Evolutionary conservation across 2,888 invertebrate species (phyloP).

Genomic region (Pristionchus fissidentatus): DNA sequence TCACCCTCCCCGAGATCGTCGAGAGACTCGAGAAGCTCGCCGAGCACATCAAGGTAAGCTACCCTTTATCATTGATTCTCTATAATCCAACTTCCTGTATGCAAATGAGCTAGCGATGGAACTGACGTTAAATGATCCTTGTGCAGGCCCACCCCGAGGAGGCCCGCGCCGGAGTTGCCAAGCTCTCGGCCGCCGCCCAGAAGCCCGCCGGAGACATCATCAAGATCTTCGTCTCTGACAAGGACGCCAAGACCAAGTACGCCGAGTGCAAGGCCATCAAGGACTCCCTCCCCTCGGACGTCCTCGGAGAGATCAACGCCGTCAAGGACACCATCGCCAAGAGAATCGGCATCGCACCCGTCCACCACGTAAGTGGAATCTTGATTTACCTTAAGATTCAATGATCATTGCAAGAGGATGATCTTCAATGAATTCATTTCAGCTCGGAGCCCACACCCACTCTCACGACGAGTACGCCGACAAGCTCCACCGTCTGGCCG

Average conservation of each 20-base stretch:
- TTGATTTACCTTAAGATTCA: too few relatives aligned
- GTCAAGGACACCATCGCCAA: constrained; percentile 1
- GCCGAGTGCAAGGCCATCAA: constrained; percentile 4
- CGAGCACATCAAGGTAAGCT: constrained; percentile 26
- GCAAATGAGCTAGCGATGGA: too few relatives aligned
- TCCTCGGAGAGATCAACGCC: constrained; percentile 28
- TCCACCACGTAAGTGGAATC: constrained; percentile 9
- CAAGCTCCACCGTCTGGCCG: constrained; percentile 31
- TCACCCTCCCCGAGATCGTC: constrained; percentile 7
- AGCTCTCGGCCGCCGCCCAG: constrained; percentile 17
- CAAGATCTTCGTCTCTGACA: constrained; percentile 30
- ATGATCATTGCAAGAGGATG: too few relatives aligned
- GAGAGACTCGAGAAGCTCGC: constrained; percentile 35
- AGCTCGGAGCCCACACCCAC: constrained; percentile 15
- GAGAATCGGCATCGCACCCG: constrained; percentile 8
- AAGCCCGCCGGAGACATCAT: neutral
- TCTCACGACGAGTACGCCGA: constrained; percentile 18
- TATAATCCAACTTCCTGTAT: too few relatives aligned
- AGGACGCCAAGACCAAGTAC: neutral
- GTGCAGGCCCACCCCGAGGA: neutral
- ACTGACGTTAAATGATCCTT: too few relatives aligned
- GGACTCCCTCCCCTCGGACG: neutral
- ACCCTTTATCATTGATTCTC: neutral
- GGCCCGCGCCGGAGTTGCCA: constrained; percentile 10
- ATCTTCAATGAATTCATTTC: too few relatives aligned